Percentiles rank a stretch among this genome's conserved stretches.
Evolutionary conservation across 1,140 invertebrate species (phyloP).

Genomic region (Oppia nitens): DNA sequence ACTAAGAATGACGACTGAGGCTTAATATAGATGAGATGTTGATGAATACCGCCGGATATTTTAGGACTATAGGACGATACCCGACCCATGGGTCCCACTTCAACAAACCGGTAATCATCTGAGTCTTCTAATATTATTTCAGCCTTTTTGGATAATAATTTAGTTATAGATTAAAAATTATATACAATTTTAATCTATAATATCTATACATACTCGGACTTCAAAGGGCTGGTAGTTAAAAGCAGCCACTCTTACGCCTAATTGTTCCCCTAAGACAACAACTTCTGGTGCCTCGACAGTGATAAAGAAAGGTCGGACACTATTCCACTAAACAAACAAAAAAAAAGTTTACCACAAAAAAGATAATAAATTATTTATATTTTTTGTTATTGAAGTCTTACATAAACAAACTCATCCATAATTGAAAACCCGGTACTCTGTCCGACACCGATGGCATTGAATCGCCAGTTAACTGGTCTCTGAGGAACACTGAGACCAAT

Average conservation of each 20-base stretch:
- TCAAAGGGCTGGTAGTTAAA: slow-evolving; percentile 36
- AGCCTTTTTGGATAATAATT: slow-evolving; percentile 17
- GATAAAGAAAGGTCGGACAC: slow-evolving; percentile 38
- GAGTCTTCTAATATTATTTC: slow-evolving; percentile 32
- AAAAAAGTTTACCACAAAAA: too few relatives aligned
- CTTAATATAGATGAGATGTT: slow-evolving; percentile 27
- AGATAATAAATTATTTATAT: background rate
- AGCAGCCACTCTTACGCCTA: slow-evolving; percentile 36
- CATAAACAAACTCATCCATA: slow-evolving; percentile 25
- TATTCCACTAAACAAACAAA: slow-evolving; percentile 28
- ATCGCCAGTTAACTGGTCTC: slow-evolving; percentile 15
- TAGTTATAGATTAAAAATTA: background rate
- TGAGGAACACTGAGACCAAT: slow-evolving; percentile 21
- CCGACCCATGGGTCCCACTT: slow-evolving; percentile 36
- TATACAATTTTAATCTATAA: too few relatives aligned
- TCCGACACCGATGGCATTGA: slow-evolving; percentile 34
- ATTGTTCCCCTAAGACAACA: slow-evolving; percentile 39
- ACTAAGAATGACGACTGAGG: slow-evolving; percentile 23
- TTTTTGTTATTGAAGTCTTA: slow-evolving; percentile 19
- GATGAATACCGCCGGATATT: slow-evolving; percentile 29
- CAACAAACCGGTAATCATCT: slow-evolving; percentile 36
- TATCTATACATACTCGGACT: slow-evolving; percentile 15
- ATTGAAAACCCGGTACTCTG: slow-evolving; percentile 30
- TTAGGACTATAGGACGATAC: slow-evolving; percentile 34
- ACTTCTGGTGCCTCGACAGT: slow-evolving; percentile 34